These are phyloP conservation scores for Agrenia bidenticulata DNA, from an alignment of 2,888 invertebrate species.

Conservation along the genomic window DNA sequence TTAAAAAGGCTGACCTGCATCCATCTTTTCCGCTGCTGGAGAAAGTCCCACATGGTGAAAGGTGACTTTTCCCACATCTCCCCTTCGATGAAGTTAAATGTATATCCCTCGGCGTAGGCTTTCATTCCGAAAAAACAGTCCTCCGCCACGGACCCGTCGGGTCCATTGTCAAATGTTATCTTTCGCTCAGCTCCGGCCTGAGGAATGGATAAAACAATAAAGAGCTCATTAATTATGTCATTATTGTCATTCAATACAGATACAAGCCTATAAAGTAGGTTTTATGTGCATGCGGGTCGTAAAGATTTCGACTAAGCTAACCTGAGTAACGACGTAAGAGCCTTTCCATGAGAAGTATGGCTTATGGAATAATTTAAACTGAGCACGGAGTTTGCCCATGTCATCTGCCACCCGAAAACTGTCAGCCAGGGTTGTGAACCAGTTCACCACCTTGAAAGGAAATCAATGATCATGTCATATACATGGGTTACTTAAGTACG, in stretches of 20 bases:
- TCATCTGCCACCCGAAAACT: slow-evolving; percentile 95
- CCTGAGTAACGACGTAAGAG: slow-evolving; percentile 95
- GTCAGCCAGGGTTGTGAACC: slow-evolving; percentile 94
- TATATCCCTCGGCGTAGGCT: slow-evolving; percentile 84
- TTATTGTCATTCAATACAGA: neutral
- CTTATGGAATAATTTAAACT: slow-evolving; percentile 89
- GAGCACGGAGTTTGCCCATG: slow-evolving; percentile 92
- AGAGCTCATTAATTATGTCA: too few species aligned
- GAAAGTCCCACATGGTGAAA: slow-evolving; percentile 89
- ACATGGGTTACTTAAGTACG: neutral
- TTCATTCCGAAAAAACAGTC: slow-evolving; percentile 97
- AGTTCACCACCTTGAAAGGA: slow-evolving; percentile 74
- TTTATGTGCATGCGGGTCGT: too few species aligned
- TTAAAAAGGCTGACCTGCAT: slow-evolving; percentile 61
- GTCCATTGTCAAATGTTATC: slow-evolving; percentile 93
- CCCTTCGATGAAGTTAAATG: slow-evolving; percentile 93
- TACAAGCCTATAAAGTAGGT: too few species aligned
- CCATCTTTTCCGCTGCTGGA: slow-evolving; percentile 96
- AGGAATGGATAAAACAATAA: slow-evolving; percentile 49
- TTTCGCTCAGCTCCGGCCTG: slow-evolving; percentile 86
- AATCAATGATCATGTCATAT: neutral
- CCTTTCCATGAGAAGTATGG: slow-evolving; percentile 98
- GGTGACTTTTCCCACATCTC: slow-evolving; percentile 99
- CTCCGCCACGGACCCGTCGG: slow-evolving; percentile 96
- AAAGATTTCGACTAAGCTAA: too few species aligned